phyloP scores from a whole-genome alignment of 2,113 vertebrate species.

The Maccullochella peelii region DNA sequence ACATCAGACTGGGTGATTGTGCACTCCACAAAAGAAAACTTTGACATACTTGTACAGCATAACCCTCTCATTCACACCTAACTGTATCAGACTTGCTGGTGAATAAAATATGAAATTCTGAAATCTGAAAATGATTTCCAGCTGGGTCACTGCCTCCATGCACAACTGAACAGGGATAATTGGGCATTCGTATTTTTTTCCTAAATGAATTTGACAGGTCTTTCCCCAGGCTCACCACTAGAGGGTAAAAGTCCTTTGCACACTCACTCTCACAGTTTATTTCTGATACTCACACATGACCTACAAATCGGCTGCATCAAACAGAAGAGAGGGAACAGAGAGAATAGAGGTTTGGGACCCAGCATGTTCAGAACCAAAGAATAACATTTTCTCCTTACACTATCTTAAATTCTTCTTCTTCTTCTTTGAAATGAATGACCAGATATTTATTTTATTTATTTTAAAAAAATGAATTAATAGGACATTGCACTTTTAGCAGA shows the following conservation, averaged over 20 bases:
- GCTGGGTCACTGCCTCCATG: slow-evolving; percentile 63
- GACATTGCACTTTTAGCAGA: not conserved
- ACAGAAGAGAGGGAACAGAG: slow-evolving; percentile 34
- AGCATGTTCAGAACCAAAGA: slow-evolving; percentile 25
- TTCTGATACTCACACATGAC: slow-evolving; percentile 67
- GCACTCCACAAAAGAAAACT: slow-evolving; percentile 10
- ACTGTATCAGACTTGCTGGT: slow-evolving; percentile 22
- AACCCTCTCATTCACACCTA: not conserved
- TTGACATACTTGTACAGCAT: slow-evolving; percentile 4
- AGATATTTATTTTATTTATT: no score
- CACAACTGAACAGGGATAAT: slow-evolving; percentile 63
- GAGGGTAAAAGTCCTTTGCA: slow-evolving; percentile 72
- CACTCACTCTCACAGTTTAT: slow-evolving; percentile 39
- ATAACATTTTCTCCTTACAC: not conserved
- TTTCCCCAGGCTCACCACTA: slow-evolving; percentile 73
- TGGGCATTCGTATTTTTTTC: slow-evolving; percentile 47
- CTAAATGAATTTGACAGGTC: slow-evolving; percentile 53
- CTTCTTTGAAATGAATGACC: not conserved
- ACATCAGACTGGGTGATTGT: slow-evolving; percentile 21
- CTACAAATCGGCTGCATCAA: slow-evolving; percentile 66
- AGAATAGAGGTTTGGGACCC: slow-evolving; percentile 20
- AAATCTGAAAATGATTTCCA: slow-evolving; percentile 62
- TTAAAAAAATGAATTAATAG: not conserved
- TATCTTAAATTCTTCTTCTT: not conserved
- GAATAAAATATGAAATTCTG: slow-evolving; percentile 59